Evolutionary conservation across 2,888 invertebrate species (phyloP).

Genomic region (Onchidella celtica): DNA sequence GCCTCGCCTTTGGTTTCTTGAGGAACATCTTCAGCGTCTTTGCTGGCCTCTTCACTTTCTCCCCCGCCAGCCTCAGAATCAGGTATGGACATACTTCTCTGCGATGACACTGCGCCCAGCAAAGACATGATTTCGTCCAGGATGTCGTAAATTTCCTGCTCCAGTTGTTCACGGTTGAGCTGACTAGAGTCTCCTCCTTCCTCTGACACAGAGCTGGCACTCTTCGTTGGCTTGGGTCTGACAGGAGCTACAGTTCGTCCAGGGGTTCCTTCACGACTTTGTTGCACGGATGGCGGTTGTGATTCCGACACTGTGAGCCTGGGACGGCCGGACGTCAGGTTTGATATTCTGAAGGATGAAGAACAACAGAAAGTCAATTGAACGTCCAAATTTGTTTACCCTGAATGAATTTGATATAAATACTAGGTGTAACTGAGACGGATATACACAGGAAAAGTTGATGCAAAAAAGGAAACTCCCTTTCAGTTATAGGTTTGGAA

Average conservation of each 20-base stretch:
- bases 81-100: background rate
- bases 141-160: slow-evolving; percentile 54
- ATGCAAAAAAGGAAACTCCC: too few relatives aligned
- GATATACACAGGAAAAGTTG: too few relatives aligned
- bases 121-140: slow-evolving; percentile 53
- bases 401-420: too few relatives aligned
- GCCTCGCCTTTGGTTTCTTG: too few relatives aligned
- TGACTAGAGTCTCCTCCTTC: background rate
- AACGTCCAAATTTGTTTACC: too few relatives aligned
- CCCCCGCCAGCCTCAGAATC: background rate
- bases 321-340: slow-evolving; percentile 27
- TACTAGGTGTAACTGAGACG: too few relatives aligned
- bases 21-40: too few relatives aligned
- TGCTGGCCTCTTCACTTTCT: background rate
- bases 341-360: slow-evolving; percentile 30
- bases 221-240: background rate
- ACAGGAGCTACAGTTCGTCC: background rate
- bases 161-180: slow-evolving; percentile 40
- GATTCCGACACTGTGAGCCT: slow-evolving; percentile 8
- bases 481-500: too few relatives aligned
- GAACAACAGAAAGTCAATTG: too few relatives aligned
- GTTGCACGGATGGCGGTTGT: slow-evolving; percentile 26
- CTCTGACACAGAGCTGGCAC: background rate
- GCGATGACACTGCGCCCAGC: slow-evolving; percentile 28
- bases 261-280: slow-evolving; percentile 34